phyloP scores from a whole-genome alignment of 2,797 vertebrate species.

The Girardinus metallicus region DNA sequence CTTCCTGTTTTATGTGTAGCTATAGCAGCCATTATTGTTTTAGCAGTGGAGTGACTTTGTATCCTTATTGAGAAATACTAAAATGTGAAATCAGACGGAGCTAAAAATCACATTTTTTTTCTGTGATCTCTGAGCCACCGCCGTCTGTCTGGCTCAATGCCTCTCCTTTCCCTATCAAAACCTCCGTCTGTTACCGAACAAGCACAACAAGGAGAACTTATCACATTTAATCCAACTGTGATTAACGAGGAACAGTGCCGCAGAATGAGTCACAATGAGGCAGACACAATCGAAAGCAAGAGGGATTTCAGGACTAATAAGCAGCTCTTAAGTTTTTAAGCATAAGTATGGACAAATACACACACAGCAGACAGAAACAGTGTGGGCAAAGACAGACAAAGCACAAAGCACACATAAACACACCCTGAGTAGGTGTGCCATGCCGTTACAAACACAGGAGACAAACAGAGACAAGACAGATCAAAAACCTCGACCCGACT shows the following conservation, averaged over 20 bases:
- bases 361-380: conserved; percentile 2
- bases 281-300: conserved; percentile 76
- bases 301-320: conserved; percentile 47
- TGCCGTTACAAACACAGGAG: conserved; percentile 32
- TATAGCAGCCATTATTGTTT: conserved; percentile 2
- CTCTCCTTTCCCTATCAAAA: conserved; percentile 75
- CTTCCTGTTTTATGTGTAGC: background rate
- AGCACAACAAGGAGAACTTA: conserved; percentile 58
- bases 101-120: conserved; percentile 43
- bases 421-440: conserved; percentile 62
- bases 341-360: conserved; percentile 41
- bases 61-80: conserved; percentile 46
- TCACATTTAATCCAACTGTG: conserved; percentile 55
- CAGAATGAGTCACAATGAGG: conserved; percentile 61
- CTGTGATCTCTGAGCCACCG: conserved; percentile 20
- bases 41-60: background rate
- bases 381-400: conserved; percentile 48
- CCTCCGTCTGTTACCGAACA: conserved; percentile 59
- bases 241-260: conserved; percentile 37
- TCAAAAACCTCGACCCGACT: background rate
- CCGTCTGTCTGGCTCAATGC: conserved; percentile 55
- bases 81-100: conserved; percentile 34
- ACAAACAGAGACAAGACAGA: conserved; percentile 34
- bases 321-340: conserved; percentile 30
- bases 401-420: conserved; percentile 40